Conservation (phyloP, 1,140 invertebrate species). For the Polypedilum vanderplanki region DNA sequence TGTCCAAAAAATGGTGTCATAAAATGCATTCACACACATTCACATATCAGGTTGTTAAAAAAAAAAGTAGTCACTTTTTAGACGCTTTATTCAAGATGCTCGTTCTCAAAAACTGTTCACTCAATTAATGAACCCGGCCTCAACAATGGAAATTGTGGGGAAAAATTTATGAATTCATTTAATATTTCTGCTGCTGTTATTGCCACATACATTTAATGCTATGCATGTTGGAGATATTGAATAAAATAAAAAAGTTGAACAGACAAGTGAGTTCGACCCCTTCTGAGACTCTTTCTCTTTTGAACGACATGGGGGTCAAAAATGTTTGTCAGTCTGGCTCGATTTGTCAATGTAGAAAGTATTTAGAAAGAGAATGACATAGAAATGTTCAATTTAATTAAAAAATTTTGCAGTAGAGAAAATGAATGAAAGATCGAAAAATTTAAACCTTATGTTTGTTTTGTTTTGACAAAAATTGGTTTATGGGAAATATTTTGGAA, state of each 20-base stretch:
- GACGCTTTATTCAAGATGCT: too few species aligned
- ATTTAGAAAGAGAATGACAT: background rate
- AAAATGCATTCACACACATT: slow-evolving; percentile 1
- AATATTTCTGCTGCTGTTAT: background rate
- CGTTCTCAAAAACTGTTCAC: too few species aligned
- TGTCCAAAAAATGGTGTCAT: slow-evolving; percentile 6
- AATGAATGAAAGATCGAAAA: too few species aligned
- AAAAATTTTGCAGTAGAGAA: background rate
- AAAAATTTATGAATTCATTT: slow-evolving; percentile 15
- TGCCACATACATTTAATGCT: slow-evolving; percentile 5
- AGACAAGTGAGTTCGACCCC: background rate
- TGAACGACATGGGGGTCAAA: background rate
- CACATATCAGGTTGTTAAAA: too few species aligned
- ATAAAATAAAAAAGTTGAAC: background rate
- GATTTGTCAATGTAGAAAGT: too few species aligned
- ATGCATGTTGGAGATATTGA: background rate
- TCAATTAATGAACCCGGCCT: background rate
- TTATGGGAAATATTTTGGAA: too few species aligned
- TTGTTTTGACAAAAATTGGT: too few species aligned
- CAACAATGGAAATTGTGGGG: background rate
- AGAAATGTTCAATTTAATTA: slow-evolving; percentile 14
- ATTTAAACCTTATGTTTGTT: too few species aligned
- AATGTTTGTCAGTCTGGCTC: too few species aligned
- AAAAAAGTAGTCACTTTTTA: too few species aligned
- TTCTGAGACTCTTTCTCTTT: background rate